Conservation (phyloP, 2,888 invertebrate species). For the Brassicogethes aeneus region DNA sequence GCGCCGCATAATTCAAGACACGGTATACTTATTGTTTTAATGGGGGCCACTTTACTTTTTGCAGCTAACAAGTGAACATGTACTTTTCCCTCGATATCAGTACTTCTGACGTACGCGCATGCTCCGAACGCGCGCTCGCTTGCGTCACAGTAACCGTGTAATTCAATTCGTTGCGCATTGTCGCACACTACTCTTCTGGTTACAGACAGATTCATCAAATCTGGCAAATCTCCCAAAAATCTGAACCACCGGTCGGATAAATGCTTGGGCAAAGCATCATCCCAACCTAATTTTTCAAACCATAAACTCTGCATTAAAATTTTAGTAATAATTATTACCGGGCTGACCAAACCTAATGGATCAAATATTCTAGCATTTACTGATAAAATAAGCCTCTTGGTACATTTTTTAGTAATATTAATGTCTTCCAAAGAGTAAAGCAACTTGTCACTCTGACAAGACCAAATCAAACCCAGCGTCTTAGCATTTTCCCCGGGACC, state of each 20-base stretch:
- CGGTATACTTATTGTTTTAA: background rate
- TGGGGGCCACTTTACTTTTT: background rate
- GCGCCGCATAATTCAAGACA: background rate
- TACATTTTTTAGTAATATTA: too few species aligned
- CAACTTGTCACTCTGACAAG: too few species aligned
- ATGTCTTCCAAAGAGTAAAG: too few species aligned
- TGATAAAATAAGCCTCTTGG: too few species aligned
- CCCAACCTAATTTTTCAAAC: background rate
- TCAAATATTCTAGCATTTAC: too few species aligned
- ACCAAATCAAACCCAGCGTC: too few species aligned
- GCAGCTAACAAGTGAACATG: background rate
- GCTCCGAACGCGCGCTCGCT: background rate
- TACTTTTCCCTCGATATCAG: background rate
- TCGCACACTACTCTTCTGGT: background rate
- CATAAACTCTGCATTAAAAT: background rate
- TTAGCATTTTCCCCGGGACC: too few species aligned
- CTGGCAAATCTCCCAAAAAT: background rate
- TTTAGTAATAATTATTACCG: background rate
- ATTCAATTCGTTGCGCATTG: background rate
- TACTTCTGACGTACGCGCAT: background rate
- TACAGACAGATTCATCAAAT: background rate
- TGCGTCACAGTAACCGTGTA: background rate
- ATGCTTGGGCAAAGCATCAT: background rate
- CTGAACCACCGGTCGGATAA: background rate
- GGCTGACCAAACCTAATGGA: too few species aligned